Conservation (phyloP, 2,113 vertebrate species). For the Lamprologus lemairii region DNA sequence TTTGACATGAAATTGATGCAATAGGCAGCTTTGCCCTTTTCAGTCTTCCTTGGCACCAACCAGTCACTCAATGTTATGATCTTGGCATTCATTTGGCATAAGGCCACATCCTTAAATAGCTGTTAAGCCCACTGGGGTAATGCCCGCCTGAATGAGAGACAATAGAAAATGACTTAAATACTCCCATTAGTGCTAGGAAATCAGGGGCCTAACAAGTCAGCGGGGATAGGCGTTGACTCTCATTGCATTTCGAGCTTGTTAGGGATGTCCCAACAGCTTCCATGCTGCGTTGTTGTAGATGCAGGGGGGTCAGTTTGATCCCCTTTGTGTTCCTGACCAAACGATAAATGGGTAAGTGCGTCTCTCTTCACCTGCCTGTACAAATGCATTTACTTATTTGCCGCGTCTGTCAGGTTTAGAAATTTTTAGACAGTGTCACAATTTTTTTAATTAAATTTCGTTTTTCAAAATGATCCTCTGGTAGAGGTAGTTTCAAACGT, state of each 20-base stretch:
- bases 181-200: constrained; percentile 61
- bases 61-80: constrained; percentile 60
- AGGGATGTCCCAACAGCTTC: constrained; percentile 47
- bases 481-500: background rate
- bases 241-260: constrained; percentile 68
- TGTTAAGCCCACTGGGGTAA: constrained; percentile 49
- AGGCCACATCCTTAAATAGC: constrained; percentile 54
- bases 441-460: background rate
- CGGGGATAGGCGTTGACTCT: constrained; percentile 54
- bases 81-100: constrained; percentile 57
- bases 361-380: background rate
- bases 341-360: background rate
- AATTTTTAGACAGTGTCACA: background rate
- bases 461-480: background rate
- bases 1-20: constrained; percentile 56
- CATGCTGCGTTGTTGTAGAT: constrained; percentile 57
- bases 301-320: background rate
- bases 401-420: background rate
- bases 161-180: constrained; percentile 69
- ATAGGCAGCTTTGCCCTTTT: constrained; percentile 61
- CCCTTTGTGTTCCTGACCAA: constrained; percentile 2
- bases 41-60: constrained; percentile 44
- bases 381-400: background rate
- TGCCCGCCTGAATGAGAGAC: constrained; percentile 58
- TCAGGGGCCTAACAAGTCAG: constrained; percentile 69